Conservation (phyloP, 2,888 invertebrate genomes). For the Eristalis arbustorum region DNA sequence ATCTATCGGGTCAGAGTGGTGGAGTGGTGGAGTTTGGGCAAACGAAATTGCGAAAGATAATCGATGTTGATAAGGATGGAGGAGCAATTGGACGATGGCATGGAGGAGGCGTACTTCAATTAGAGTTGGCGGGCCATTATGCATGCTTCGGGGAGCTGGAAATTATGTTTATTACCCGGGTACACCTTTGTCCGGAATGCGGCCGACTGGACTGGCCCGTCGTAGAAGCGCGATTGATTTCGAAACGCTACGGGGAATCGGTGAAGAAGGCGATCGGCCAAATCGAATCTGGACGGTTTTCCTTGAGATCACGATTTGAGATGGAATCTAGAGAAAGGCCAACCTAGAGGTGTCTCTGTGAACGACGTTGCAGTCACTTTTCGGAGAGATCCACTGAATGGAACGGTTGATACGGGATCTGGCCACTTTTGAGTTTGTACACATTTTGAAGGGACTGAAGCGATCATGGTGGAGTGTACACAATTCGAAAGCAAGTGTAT, state of each 20-base stretch:
- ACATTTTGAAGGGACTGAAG: too few species aligned
- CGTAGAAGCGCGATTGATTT: neutral
- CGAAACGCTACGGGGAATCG: neutral
- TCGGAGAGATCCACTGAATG: too few species aligned
- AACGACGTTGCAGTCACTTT: too few species aligned
- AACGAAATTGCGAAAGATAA: slow-evolving; percentile 5
- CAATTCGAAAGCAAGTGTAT: too few species aligned
- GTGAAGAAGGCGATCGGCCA: neutral
- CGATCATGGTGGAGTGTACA: too few species aligned
- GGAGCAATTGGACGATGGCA: neutral
- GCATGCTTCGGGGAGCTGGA: neutral
- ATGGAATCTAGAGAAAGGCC: neutral
- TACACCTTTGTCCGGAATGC: neutral
- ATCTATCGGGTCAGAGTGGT: neutral
- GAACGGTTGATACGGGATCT: too few species aligned
- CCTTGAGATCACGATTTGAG: neutral
- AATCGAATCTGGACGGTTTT: neutral
- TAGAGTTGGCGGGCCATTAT: neutral
- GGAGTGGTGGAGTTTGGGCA: neutral
- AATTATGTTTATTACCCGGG: neutral
- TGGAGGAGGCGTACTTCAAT: neutral
- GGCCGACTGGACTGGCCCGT: neutral
- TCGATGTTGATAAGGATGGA: neutral
- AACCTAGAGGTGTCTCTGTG: too few species aligned
- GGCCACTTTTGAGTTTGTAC: too few species aligned